Evolutionary conservation across 2,888 invertebrate species (phyloP).

Genomic region (Euzetes globulus): DNA sequence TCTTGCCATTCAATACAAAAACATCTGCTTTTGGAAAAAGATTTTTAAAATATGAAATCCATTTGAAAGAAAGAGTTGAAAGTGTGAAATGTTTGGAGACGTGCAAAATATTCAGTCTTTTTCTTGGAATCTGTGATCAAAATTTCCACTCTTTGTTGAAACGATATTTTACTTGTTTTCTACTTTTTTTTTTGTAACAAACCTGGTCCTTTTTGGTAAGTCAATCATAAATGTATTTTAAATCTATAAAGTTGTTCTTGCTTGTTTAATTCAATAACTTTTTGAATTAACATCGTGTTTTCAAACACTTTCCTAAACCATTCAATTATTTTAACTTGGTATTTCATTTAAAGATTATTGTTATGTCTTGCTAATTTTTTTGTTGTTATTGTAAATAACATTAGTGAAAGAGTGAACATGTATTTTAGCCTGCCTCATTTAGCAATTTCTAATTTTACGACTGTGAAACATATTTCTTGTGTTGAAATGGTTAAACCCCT

Average conservation of each 20-base stretch:
- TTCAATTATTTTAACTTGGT: not conserved
- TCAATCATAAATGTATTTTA: not conserved
- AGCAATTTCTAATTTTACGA: too few species aligned
- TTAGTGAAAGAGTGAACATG: too few species aligned
- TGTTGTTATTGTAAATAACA: too few species aligned
- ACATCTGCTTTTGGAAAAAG: constrained; percentile 13
- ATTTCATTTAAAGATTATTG: not conserved
- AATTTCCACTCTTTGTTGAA: not conserved
- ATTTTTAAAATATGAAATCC: constrained; percentile 1
- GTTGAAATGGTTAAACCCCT: too few species aligned
- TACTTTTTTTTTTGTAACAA: too few species aligned
- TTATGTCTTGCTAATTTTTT: not conserved
- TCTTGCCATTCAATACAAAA: constrained; percentile 2
- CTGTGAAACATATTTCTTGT: too few species aligned
- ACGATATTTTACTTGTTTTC: too few species aligned
- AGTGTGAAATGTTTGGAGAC: not conserved
- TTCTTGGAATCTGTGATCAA: not conserved
- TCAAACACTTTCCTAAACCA: not conserved
- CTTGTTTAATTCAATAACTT: too few species aligned
- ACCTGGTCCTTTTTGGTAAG: not conserved
- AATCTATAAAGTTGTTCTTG: not conserved
- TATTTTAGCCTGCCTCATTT: too few species aligned
- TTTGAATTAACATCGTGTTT: not conserved
- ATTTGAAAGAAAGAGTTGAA: not conserved
- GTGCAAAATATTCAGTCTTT: not conserved